Conservation (phyloP, 2,888 invertebrate genomes). For the Ennomos fuscantarius region DNA sequence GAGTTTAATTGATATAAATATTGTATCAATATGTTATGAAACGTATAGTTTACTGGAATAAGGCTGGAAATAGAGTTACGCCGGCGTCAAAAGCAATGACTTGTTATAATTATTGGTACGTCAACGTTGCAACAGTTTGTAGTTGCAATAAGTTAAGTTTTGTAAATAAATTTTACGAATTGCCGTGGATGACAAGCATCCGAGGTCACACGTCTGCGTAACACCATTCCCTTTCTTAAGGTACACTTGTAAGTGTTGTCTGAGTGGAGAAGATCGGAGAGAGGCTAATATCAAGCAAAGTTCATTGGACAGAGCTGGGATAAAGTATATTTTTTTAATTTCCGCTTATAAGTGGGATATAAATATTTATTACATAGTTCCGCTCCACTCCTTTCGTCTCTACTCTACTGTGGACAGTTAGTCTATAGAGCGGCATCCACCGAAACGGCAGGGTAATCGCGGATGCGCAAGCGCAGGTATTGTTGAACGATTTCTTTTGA, state of each 20-base stretch:
- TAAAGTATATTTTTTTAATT: slow-evolving; percentile 30
- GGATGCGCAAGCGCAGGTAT: no score
- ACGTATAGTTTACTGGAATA: slow-evolving; percentile 5
- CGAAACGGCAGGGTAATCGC: not conserved
- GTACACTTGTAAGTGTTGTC: slow-evolving; percentile 1
- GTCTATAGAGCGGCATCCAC: slow-evolving; percentile 20
- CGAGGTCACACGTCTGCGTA: no score
- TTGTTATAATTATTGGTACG: no score
- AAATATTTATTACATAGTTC: slow-evolving; percentile 28
- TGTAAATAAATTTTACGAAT: no score
- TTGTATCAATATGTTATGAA: slow-evolving; percentile 7
- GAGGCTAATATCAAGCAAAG: slow-evolving; percentile 18
- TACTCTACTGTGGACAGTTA: slow-evolving; percentile 12
- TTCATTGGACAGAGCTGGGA: slow-evolving; percentile 16
- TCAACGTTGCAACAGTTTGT: no score
- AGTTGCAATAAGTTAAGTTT: no score
- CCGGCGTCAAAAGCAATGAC: no score
- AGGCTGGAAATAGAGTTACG: no score
- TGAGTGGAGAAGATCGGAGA: slow-evolving; percentile 23
- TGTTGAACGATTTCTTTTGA: no score
- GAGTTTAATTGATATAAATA: slow-evolving; percentile 4
- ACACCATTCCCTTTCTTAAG: no score
- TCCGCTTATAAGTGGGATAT: slow-evolving; percentile 29
- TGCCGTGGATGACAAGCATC: no score
- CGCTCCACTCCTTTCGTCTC: slow-evolving; percentile 26